Evolutionary conservation across 2,888 invertebrate species (phyloP).

Genomic region (Vannuccia rotundouncinata): DNA sequence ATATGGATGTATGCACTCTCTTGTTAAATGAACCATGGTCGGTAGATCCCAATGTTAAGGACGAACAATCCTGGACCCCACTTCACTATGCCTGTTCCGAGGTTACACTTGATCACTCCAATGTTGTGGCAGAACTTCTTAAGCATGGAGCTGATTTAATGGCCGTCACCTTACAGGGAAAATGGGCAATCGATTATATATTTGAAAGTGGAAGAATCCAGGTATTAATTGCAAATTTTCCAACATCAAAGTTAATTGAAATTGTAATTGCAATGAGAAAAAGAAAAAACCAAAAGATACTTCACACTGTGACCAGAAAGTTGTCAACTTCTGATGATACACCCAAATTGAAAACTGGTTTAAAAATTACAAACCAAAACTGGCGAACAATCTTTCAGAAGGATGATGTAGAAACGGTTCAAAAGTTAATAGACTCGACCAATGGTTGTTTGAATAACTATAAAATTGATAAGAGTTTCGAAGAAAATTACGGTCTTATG

Average conservation of each 20-base stretch:
- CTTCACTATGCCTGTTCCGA: constrained; percentile 22
- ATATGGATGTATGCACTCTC: not conserved
- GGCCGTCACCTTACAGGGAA: not conserved
- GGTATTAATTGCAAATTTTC: constrained; percentile 3
- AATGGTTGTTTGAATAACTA: too few species aligned
- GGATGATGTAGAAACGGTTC: constrained; percentile 25
- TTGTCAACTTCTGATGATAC: too few species aligned
- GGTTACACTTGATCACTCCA: not conserved
- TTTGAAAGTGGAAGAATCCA: not conserved
- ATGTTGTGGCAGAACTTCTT: not conserved
- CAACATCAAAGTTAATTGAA: not conserved
- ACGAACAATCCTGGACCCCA: constrained; percentile 24
- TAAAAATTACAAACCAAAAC: too few species aligned
- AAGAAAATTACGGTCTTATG: not conserved
- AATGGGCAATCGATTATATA: constrained; percentile 10
- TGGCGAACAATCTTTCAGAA: constrained; percentile 34
- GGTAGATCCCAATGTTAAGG: not conserved
- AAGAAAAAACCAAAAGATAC: not conserved
- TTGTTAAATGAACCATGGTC: not conserved
- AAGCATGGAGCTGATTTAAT: not conserved
- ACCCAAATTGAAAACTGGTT: too few species aligned
- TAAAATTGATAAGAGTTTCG: not conserved
- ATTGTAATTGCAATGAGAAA: not conserved
- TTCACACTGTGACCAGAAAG: too few species aligned
- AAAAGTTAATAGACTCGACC: not conserved